Percentiles rank a stretch among this genome's conserved stretches.
These are phyloP conservation scores for Chromis chromis DNA, from an alignment of 2,797 vertebrate genomes.

Conservation along the genomic window DNA sequence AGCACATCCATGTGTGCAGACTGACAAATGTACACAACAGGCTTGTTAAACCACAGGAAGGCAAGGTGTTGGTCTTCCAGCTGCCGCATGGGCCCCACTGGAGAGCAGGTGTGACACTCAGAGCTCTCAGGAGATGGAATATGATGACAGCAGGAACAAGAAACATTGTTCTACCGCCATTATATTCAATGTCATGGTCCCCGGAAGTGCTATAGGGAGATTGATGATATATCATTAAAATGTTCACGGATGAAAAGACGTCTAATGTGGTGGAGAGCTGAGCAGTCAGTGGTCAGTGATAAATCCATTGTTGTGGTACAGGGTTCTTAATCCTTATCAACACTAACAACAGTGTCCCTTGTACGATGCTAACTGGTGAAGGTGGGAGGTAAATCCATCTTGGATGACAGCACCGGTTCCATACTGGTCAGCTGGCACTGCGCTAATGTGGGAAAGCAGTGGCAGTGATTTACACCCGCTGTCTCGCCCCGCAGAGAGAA, in stretches of 20 bases:
- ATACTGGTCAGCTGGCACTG: slow-evolving; percentile 73
- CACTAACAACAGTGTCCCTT: slow-evolving; percentile 56
- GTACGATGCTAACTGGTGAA: slow-evolving; percentile 61
- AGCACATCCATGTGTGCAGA: slow-evolving; percentile 47
- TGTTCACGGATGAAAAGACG: slow-evolving; percentile 52
- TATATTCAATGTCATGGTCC: slow-evolving; percentile 59
- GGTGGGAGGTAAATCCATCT: slow-evolving; percentile 69
- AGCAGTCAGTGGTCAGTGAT: slow-evolving; percentile 54
- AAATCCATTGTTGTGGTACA: slow-evolving; percentile 50
- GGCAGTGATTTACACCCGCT: slow-evolving; percentile 75
- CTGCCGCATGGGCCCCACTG: slow-evolving; percentile 55
- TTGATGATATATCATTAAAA: slow-evolving; percentile 69
- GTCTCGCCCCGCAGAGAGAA: slow-evolving; percentile 60
- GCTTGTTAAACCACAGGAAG: slow-evolving; percentile 72
- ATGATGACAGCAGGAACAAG: slow-evolving; percentile 55
- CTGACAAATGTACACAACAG: slow-evolving; percentile 61
- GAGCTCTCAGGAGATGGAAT: slow-evolving; percentile 40
- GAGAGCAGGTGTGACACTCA: slow-evolving; percentile 78
- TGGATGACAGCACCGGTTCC: slow-evolving; percentile 63
- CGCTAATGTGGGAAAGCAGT: slow-evolving; percentile 71
- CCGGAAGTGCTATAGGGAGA: slow-evolving; percentile 45
- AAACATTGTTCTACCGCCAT: slow-evolving; percentile 43
- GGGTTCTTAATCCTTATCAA: slow-evolving; percentile 70
- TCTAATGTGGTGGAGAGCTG: slow-evolving; percentile 60
- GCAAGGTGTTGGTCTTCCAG: slow-evolving; percentile 68